Evolutionary conservation across 1,140 invertebrate genomes (phyloP).

Genomic region (Trachymyrmex cornetzi): DNA sequence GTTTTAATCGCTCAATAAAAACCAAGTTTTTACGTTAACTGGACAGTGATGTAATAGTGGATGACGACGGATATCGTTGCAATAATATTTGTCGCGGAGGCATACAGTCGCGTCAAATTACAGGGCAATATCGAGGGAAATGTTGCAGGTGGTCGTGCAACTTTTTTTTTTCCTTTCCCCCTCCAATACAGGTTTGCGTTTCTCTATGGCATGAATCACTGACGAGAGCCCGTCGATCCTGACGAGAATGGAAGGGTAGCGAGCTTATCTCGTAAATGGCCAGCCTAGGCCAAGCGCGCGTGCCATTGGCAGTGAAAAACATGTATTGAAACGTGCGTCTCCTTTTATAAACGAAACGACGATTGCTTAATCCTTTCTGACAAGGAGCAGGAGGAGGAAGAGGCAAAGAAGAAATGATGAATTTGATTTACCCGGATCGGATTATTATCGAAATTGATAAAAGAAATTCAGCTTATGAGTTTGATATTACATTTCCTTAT

Average conservation of each 20-base stretch:
- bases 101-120: slow-evolving; percentile 54
- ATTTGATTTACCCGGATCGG: slow-evolving; percentile 72
- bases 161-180: slow-evolving; percentile 45
- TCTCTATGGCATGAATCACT: slow-evolving; percentile 64
- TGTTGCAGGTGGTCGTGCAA: slow-evolving; percentile 8
- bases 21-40: background rate
- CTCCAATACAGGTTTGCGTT: slow-evolving; percentile 14
- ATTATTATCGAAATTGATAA: slow-evolving; percentile 72
- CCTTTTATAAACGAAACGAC: slow-evolving; percentile 84
- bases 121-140: slow-evolving; percentile 39
- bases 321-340: slow-evolving; percentile 84
- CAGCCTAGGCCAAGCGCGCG: slow-evolving; percentile 72
- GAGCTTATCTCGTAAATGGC: slow-evolving; percentile 69
- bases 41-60: slow-evolving; percentile 1
- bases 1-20: slow-evolving; percentile 12
- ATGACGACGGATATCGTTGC: slow-evolving; percentile 31
- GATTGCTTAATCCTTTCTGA: slow-evolving; percentile 84
- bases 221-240: slow-evolving; percentile 38
- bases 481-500: background rate
- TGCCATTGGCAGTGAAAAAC: slow-evolving; percentile 86
- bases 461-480: background rate
- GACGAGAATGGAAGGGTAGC: slow-evolving; percentile 43
- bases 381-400: slow-evolving; percentile 57
- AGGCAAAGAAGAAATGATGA: slow-evolving; percentile 68
- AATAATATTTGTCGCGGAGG: slow-evolving; percentile 48